A percentile compares a stretch with the other conserved stretches of the same genome.
These are phyloP conservation scores for Peromyscus polionotus DNA, from an alignment of 2,113 vertebrate species.

Conservation along the genomic window DNA sequence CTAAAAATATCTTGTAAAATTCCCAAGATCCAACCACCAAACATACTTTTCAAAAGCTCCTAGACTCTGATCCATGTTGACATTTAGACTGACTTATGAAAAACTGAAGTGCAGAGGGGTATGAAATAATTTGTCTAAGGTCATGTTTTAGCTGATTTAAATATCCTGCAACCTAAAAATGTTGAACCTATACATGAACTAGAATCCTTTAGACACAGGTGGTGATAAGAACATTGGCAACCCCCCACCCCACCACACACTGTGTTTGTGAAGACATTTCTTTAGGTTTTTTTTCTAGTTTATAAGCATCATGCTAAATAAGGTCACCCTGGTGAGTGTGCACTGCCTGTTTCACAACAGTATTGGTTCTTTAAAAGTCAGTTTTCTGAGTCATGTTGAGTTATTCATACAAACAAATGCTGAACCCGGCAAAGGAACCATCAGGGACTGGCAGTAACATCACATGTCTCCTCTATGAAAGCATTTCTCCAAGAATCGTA, in stretches of 20 bases:
- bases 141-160: background rate
- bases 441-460: background rate
- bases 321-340: conserved; percentile 12
- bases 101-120: background rate
- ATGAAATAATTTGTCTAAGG: background rate
- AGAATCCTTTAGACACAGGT: background rate
- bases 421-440: conserved; percentile 18
- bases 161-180: background rate
- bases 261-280: background rate
- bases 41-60: background rate
- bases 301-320: conserved; percentile 41
- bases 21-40: background rate
- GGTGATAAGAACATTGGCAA: background rate
- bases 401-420: conserved; percentile 55
- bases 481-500: conserved; percentile 5
- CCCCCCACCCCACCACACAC: background rate
- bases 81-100: background rate
- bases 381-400: conserved; percentile 71
- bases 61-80: background rate
- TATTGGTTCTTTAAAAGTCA: conserved; percentile 71
- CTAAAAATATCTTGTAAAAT: background rate
- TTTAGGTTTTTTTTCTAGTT: conserved; percentile 18
- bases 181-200: background rate
- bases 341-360: conserved; percentile 54
- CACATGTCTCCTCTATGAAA: background rate